Conservation (phyloP, 1,140 invertebrate genomes). For the Mya arenaria region DNA sequence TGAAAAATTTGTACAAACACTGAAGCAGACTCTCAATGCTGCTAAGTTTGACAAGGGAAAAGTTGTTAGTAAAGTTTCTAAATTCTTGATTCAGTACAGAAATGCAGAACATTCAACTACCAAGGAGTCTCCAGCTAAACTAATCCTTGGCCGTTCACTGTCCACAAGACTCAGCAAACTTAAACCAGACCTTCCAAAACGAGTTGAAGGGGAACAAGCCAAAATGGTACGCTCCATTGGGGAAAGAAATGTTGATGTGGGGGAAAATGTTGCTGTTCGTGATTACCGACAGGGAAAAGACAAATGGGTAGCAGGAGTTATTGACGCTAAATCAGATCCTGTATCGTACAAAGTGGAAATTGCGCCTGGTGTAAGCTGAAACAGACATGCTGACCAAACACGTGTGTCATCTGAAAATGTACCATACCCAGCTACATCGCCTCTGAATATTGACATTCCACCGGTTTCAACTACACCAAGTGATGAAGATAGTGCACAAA, state of each 20-base stretch:
- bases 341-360: conserved; percentile 39
- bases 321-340: conserved; percentile 20
- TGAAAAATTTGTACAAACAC: conserved; percentile 63
- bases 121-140: background rate
- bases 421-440: background rate
- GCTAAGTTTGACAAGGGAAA: conserved; percentile 7
- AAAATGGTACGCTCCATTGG: background rate
- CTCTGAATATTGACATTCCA: background rate
- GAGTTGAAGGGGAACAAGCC: background rate
- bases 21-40: conserved; percentile 43
- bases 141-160: conserved; percentile 7
- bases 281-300: conserved; percentile 5
- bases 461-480: background rate
- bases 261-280: background rate
- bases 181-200: conserved; percentile 19
- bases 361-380: conserved; percentile 13
- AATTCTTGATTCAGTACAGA: conserved; percentile 27
- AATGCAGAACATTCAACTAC: conserved; percentile 40
- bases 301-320: conserved; percentile 4
- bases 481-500: background rate
- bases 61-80: conserved; percentile 26
- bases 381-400: conserved; percentile 18
- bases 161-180: conserved; percentile 7
- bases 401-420: background rate
- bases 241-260: background rate